Evolutionary conservation across 2,888 invertebrate species (phyloP).

Genomic region (Merodon equestris): DNA sequence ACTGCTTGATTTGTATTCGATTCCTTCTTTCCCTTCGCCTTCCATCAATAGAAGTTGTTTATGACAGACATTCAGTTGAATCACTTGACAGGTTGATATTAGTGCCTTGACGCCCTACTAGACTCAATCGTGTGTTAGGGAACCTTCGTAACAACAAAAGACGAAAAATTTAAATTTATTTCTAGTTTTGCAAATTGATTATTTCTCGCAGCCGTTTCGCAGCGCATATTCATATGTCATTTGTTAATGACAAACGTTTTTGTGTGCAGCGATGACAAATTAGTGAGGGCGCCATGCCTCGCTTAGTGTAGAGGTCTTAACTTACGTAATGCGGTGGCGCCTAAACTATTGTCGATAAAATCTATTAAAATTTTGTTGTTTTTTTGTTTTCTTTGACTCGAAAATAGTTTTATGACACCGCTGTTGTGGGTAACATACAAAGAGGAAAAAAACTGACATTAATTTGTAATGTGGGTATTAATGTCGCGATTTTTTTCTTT

Average conservation of each 20-base stretch:
- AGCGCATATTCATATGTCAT: slow-evolving; percentile 47
- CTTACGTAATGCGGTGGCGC: slow-evolving; percentile 67
- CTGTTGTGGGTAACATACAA: too few species aligned
- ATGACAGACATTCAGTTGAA: too few species aligned
- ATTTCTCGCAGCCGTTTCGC: slow-evolving; percentile 7
- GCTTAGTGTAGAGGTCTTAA: slow-evolving; percentile 47
- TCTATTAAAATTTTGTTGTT: slow-evolving; percentile 40
- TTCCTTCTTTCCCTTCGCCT: slow-evolving; percentile 22
- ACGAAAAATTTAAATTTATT: too few species aligned
- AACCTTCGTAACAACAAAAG: too few species aligned
- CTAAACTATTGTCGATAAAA: slow-evolving; percentile 67
- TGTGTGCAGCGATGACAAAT: slow-evolving; percentile 35
- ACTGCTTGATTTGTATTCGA: slow-evolving; percentile 54
- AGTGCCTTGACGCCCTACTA: too few species aligned
- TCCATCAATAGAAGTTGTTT: too few species aligned
- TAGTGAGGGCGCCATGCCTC: slow-evolving; percentile 33
- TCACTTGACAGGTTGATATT: too few species aligned
- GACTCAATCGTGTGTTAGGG: too few species aligned
- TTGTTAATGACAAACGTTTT: slow-evolving; percentile 51
- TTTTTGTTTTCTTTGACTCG: slow-evolving; percentile 14
- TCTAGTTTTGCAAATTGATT: slow-evolving; percentile 31
- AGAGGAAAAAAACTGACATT: slow-evolving; percentile 9
- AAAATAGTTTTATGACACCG: neutral
- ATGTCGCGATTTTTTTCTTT: slow-evolving; percentile 11
- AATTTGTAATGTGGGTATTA: slow-evolving; percentile 10